Evolutionary conservation across 2,797 vertebrate genomes (phyloP), one percentile per base, ranked within the genome.

Genomic region (Borostomias antarcticus): DNA sequence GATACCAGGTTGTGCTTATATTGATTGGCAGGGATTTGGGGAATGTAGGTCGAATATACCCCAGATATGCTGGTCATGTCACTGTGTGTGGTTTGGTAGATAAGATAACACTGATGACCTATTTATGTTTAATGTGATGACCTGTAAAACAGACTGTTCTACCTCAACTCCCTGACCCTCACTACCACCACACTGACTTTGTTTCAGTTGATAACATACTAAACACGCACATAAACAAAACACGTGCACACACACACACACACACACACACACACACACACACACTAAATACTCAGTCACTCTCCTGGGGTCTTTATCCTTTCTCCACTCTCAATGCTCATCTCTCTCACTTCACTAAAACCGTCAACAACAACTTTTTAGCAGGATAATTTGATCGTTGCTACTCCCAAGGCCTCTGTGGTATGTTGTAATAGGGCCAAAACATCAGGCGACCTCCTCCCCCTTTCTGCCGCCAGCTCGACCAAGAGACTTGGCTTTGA

Each of bases 251-350:
- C 15, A 40, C 25, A 60, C 52, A 29, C 26, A 33, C 64, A 28
- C 33, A n/a, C 32, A 8, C 21, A 53, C 48, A 52, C 3, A 5
- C 35, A 13, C 33, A 26, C 54, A 57, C 53, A 43, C 21, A 59
- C 51, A 56, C 72, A 73, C 68, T 40, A 48, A 58, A 64, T n/a
- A n/a, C n/a, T n/a, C n/a, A n/a, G n/a, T n/a, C n/a, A n/a, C 52
- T 75, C 68, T 77, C 52, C 75, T 58, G 47, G 45, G 69, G 33
- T 58, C 50, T 45, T 68, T 32, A 57, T 68, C 64, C 57, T 21
- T 25, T 43, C 56, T 56, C 23, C 48, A 74, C 26, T 74, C 78
- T 53, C 75, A 68, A 61, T n/a, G n/a, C 70, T 50, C 77, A 62
- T 37, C 66, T 73, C 43, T 61, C 30, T 65, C 1, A 15, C 35